A percentile compares a stretch with the other conserved stretches of the same genome.
These are phyloP conservation scores for Molorchus minor DNA, from an alignment of 2,888 invertebrate species.

Conservation along the genomic window DNA sequence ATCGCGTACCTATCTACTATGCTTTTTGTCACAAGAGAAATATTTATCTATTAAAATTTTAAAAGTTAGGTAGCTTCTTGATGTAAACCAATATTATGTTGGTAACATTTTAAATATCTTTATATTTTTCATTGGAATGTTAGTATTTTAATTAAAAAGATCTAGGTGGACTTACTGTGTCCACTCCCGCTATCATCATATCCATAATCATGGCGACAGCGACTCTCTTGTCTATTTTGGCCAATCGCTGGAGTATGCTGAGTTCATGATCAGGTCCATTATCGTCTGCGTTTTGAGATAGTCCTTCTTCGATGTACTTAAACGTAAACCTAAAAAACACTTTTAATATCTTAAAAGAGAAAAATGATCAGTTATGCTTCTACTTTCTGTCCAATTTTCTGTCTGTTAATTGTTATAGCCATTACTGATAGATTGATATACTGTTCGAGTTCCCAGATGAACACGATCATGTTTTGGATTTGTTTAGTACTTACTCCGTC, in stretches of 20 bases:
- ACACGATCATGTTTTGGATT: neutral
- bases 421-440: neutral
- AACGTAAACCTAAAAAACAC: constrained; percentile 45
- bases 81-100: neutral
- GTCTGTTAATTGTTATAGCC: neutral
- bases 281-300: constrained; percentile 19
- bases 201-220: constrained; percentile 76
- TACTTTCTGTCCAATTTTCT: neutral
- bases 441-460: neutral
- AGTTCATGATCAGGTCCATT: constrained; percentile 62
- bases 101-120: neutral
- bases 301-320: constrained; percentile 52
- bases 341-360: neutral
- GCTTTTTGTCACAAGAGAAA: neutral
- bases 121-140: neutral
- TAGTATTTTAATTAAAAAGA: neutral
- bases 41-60: neutral
- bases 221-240: constrained; percentile 68
- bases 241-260: constrained; percentile 72
- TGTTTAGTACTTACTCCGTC: constrained; percentile 50
- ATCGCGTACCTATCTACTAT: neutral
- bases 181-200: constrained; percentile 75
- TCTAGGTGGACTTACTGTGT: constrained; percentile 68
- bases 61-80: neutral
- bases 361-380: neutral